A percentile compares a stretch with the other conserved stretches of the same genome.
These are phyloP conservation scores for Leptura quadrifasciata DNA, from an alignment of 2,888 invertebrate genomes.

Conservation along the genomic window DNA sequence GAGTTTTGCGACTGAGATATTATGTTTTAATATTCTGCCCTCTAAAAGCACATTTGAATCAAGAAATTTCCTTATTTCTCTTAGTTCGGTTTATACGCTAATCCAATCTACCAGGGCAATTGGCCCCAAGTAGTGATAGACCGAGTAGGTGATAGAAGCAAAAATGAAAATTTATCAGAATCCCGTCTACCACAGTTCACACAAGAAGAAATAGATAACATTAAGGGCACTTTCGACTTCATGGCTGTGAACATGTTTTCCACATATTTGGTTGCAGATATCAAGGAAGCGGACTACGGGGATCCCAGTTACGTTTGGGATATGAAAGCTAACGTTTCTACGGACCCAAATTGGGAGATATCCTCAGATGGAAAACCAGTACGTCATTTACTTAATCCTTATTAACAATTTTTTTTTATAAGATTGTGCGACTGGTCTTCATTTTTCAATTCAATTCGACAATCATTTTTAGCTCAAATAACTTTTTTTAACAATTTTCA, in stretches of 20 bases:
- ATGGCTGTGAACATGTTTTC: slow-evolving; percentile 32
- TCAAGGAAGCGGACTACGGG: slow-evolving; percentile 12
- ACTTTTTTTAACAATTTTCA: slow-evolving; percentile 1
- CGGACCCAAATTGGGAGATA: slow-evolving; percentile 17
- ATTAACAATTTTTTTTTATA: no score
- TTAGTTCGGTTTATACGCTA: slow-evolving; percentile 63
- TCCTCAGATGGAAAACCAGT: slow-evolving; percentile 27
- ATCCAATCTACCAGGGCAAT: slow-evolving; percentile 81
- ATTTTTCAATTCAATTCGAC: neutral
- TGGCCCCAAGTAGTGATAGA: slow-evolving; percentile 81
- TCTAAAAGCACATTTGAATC: no score
- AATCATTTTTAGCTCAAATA: neutral
- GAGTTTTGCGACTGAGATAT: no score
- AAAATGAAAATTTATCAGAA: slow-evolving; percentile 70
- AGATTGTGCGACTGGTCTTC: no score
- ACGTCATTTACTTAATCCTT: neutral
- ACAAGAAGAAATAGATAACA: slow-evolving; percentile 76
- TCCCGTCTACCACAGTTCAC: slow-evolving; percentile 81
- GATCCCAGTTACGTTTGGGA: neutral
- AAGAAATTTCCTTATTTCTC: slow-evolving; percentile 30
- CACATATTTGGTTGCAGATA: slow-evolving; percentile 7
- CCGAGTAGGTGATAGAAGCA: slow-evolving; percentile 77
- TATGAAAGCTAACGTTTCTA: neutral
- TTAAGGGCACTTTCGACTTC: slow-evolving; percentile 33
- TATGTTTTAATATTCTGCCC: no score